Conservation (phyloP, 2,797 vertebrate species). For the Eulemur coronatus region DNA sequence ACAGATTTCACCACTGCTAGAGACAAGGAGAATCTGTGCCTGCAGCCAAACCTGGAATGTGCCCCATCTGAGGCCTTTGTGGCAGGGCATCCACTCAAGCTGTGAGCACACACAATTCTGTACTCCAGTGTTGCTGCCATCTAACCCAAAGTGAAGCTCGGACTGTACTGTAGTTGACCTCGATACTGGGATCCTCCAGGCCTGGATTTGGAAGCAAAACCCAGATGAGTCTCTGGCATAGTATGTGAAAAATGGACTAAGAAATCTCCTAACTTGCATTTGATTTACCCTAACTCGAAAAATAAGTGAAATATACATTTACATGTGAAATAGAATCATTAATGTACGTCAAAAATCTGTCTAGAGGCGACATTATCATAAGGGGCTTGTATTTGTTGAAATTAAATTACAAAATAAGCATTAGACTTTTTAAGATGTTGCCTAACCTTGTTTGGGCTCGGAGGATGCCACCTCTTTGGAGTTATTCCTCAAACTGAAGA, state of each 20-base stretch:
- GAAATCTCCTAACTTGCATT: not conserved
- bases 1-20: no score
- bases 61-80: not conserved
- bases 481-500: constrained; percentile 1
- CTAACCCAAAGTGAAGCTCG: not conserved
- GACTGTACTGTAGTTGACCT: not conserved
- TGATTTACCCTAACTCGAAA: not conserved
- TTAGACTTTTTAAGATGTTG: not conserved
- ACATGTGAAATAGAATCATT: not conserved
- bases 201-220: not conserved
- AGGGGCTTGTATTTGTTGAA: not conserved
- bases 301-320: not conserved
- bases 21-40: not conserved
- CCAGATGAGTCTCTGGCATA: not conserved
- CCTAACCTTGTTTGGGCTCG: not conserved
- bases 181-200: not conserved
- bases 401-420: not conserved
- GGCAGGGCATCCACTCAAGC: not conserved
- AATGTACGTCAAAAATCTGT: not conserved
- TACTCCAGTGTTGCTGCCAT: not conserved
- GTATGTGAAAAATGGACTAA: not conserved
- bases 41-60: not conserved
- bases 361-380: not conserved
- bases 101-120: not conserved
- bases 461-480: not conserved